phyloP scores from a whole-genome alignment of 2,113 vertebrate genomes.

The Xenopus laevis region DNA sequence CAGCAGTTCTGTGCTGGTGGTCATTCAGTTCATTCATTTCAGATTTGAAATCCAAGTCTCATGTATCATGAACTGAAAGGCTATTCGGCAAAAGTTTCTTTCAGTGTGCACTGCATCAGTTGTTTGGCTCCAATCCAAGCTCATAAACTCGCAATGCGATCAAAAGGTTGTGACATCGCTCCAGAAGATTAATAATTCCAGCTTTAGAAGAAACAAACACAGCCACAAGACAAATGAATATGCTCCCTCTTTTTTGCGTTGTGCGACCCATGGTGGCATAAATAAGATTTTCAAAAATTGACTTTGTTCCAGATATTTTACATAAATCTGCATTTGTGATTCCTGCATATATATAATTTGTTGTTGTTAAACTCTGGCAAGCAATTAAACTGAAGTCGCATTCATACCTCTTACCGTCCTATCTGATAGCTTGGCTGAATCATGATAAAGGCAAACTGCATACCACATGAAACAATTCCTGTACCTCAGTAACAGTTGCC shows the following conservation, averaged over 20 bases:
- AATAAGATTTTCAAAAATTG: constrained; percentile 13
- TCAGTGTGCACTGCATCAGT: constrained; percentile 26
- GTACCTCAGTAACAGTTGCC: constrained; percentile 25
- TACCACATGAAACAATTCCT: constrained; percentile 37
- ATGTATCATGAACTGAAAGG: constrained; percentile 30
- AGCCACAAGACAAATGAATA: constrained; percentile 45
- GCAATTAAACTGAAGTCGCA: constrained; percentile 2
- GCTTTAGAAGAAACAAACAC: constrained; percentile 42
- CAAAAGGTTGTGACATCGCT: constrained; percentile 45
- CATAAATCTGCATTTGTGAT: constrained; percentile 30
- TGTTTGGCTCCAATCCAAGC: constrained; percentile 35
- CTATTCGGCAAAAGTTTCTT: constrained; percentile 15
- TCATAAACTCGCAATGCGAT: constrained; percentile 44
- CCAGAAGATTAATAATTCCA: constrained; percentile 42
- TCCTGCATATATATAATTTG: constrained; percentile 30
- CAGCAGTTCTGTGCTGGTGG: constrained; percentile 7
- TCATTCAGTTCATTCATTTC: constrained; percentile 18
- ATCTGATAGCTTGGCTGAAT: constrained; percentile 23
- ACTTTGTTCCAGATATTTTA: constrained; percentile 22
- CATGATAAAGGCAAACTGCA: constrained; percentile 1
- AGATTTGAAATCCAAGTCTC: constrained; percentile 40
- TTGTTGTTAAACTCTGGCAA: constrained; percentile 24
- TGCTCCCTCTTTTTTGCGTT: constrained; percentile 21
- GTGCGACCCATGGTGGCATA: constrained; percentile 28
- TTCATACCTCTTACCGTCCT: constrained; percentile 10